Base-by-base conservation (phyloP, 2,797 vertebrate genomes). In the Phrynocephalus vlangalii region DNA sequence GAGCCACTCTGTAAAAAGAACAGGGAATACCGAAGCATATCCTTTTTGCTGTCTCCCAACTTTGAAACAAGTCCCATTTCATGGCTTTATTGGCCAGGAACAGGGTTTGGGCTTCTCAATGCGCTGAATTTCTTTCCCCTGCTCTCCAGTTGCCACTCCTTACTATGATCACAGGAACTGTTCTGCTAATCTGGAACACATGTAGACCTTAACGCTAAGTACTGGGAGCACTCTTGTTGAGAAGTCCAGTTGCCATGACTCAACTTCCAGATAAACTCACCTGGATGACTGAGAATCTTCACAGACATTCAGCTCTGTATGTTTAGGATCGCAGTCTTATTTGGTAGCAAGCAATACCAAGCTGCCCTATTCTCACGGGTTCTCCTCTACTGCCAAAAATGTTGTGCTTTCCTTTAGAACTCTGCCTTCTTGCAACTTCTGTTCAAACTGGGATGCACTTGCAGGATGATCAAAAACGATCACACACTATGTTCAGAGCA, bases 401-500 rank as follows among this genome's bases (percentile, higher is more conserved):
- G 7, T 79, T 60, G 15, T 28, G 67, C 11, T 89, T 91, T 71
- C 66, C 76, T 10, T 87, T 90, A 24, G 68, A 0, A 1, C 22
- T 80, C 48, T 50, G 18, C 52, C 22, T 24, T 91, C 86, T 89
- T 76, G 28, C 70, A 52, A 75, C 72, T 71, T 5, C 79, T 87
- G 83, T 86, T 89, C 72, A 83, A 90, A 90, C 48, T 89, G 79
- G 71, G 33, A 76, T 5, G 71, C 0, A 86, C 78, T 91, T 82
- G 73, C 48, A 86, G 85, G 63, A 33, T 10, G 26, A 38, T 44
- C 10, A 33, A 22, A 63, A 52, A n/a, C 2, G 24, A 75, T 67
- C 6, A 20, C 20, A n/a, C 18, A 63, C 18, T 63, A 20, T 63
- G 4, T 63, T 16, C 15, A 63, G 60, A 16, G 4, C 56, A 63